phyloP scores from a whole-genome alignment of 2,888 invertebrate genomes.

The Drosophila affinis region DNA sequence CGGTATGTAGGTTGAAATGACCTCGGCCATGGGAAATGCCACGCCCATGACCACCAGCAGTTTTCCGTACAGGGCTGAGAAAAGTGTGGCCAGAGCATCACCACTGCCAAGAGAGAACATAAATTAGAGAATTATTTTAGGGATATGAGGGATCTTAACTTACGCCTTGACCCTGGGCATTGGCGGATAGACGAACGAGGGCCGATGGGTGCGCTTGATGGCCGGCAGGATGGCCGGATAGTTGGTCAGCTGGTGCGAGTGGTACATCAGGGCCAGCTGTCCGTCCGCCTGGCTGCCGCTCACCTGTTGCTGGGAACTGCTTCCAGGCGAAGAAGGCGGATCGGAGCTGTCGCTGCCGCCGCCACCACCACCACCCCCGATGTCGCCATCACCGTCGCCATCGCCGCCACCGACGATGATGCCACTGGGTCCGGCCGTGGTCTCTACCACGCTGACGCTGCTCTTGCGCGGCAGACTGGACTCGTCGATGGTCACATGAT shows the following conservation, averaged over 20 bases:
- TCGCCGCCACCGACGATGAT: slow-evolving; percentile 67
- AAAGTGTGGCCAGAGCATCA: slow-evolving; percentile 93
- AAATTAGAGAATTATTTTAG: neutral
- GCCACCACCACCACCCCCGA: slow-evolving; percentile 46
- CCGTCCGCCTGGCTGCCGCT: slow-evolving; percentile 63
- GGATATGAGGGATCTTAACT: slow-evolving; percentile 55
- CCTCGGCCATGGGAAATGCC: slow-evolving; percentile 97
- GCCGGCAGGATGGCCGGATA: slow-evolving; percentile 82
- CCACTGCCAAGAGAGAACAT: slow-evolving; percentile 85
- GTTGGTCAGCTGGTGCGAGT: slow-evolving; percentile 83
- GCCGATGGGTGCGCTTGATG: slow-evolving; percentile 82
- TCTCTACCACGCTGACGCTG: slow-evolving; percentile 41
- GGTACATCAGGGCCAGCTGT: slow-evolving; percentile 83
- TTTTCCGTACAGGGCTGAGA: slow-evolving; percentile 97
- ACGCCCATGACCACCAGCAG: slow-evolving; percentile 96
- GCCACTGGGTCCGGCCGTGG: slow-evolving; percentile 65
- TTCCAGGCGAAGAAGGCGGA: slow-evolving; percentile 76
- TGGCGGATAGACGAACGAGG: slow-evolving; percentile 82
- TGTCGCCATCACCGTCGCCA: slow-evolving; percentile 63
- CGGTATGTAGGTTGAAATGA: slow-evolving; percentile 96
- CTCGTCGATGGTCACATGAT: slow-evolving; percentile 84
- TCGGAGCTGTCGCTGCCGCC: slow-evolving; percentile 75
- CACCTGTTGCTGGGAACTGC: slow-evolving; percentile 68
- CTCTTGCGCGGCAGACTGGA: slow-evolving; percentile 79
- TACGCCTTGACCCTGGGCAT: slow-evolving; percentile 83